Evolutionary conservation across 2,888 invertebrate species (phyloP), one percentile per base, ranked within the genome.

Genomic region (Hofmannophila pseudospretella): DNA sequence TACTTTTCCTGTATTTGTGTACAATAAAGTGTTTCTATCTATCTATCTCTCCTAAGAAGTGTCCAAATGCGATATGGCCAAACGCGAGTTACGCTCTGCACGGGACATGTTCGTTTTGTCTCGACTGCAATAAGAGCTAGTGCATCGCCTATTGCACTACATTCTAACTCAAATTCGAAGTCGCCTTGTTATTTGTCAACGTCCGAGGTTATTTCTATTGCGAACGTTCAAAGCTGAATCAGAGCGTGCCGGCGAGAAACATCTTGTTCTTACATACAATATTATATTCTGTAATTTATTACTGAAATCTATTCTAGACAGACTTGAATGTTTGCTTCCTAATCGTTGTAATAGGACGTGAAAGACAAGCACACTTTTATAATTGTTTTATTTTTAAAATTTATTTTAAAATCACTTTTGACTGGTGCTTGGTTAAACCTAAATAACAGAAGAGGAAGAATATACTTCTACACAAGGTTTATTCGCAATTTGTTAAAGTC

Each of bases 401-500:
- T n/a, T n/a, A n/a, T n/a, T n/a, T n/a, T n/a, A n/a, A n/a, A n/a
- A n/a, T n/a, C n/a, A n/a, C n/a, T n/a, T n/a, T n/a, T n/a, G n/a
- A n/a, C n/a, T n/a, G n/a, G n/a, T n/a, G n/a, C n/a, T n/a, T n/a
- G n/a, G n/a, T n/a, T n/a, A n/a, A n/a, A n/a, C n/a, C n/a, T n/a
- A n/a, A n/a, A n/a, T n/a, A n/a, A n/a, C n/a, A n/a, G n/a, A n/a
- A n/a, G n/a, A n/a, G n/a, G n/a, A n/a, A n/a, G n/a, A n/a, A n/a
- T n/a, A n/a, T n/a, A n/a, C n/a, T n/a, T n/a, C n/a, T n/a, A n/a
- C n/a, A n/a, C n/a, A n/a, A n/a, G n/a, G n/a, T n/a, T n/a, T n/a
- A n/a, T n/a, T n/a, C 58, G 55, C 62, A 67, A 68, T 69, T 67
- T 60, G 63, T 55, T 58, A 61, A 59, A 63, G 63, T 67, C 68